Evolutionary conservation across 2,797 vertebrate species (phyloP).

Genomic region (Pitangus sulphuratus): DNA sequence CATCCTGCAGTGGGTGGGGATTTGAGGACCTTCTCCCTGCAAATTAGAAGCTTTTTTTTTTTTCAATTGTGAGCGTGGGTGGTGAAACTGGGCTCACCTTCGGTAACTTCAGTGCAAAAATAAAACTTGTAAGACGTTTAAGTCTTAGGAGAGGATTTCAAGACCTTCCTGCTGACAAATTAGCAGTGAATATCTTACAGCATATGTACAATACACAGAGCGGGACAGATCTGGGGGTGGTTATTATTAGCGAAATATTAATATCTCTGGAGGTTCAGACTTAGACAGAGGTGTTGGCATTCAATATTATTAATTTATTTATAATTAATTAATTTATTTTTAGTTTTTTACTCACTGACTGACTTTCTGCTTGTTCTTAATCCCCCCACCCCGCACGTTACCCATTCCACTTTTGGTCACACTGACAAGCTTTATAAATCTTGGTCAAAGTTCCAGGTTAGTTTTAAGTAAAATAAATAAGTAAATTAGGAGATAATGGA

Average conservation of each 20-base stretch:
- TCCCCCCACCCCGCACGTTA: neutral
- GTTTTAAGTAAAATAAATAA: neutral
- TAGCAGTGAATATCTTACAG: neutral
- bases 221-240: neutral
- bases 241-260: constrained; percentile 38
- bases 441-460: neutral
- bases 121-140: constrained; percentile 66
- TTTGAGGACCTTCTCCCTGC: constrained; percentile 61
- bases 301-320: no score
- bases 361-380: neutral
- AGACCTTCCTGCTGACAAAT: constrained; percentile 38
- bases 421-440: neutral
- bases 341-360: neutral
- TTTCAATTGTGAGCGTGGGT: constrained; percentile 20
- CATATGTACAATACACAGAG: neutral
- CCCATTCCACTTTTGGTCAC: neutral
- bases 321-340: neutral
- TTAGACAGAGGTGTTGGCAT: neutral
- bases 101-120: constrained; percentile 55
- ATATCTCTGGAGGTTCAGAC: neutral
- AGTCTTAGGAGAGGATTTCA: constrained; percentile 53
- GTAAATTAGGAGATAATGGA: neutral
- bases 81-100: constrained; percentile 70
- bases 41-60: constrained; percentile 38
- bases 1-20: constrained; percentile 53